These are phyloP conservation scores for Epinephelus cyanopodus DNA, from an alignment of 2,113 vertebrate genomes.

Conservation along the genomic window DNA sequence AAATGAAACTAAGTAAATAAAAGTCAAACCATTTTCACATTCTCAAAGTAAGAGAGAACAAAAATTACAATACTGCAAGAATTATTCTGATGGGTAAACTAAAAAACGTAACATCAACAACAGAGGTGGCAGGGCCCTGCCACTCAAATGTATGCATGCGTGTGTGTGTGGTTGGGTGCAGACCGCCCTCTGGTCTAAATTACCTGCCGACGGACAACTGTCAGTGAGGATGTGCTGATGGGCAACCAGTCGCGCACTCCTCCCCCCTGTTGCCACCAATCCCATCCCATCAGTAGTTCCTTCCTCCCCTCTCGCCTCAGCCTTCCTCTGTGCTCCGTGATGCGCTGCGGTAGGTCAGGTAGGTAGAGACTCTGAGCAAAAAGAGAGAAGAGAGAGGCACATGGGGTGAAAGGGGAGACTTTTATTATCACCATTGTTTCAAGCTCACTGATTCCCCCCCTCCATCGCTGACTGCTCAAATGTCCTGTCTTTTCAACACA, in stretches of 20 bases:
- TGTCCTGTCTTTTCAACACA: conserved; percentile 86
- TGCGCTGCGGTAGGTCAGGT: conserved; percentile 85
- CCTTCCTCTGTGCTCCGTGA: conserved; percentile 48
- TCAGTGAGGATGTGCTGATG: conserved; percentile 66
- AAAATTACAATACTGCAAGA: not conserved
- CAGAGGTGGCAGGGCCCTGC: not conserved
- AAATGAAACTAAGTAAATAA: not conserved
- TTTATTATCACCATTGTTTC: conserved; percentile 82
- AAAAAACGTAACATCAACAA: not conserved
- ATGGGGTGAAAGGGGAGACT: conserved; percentile 74
- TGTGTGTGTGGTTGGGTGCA: not conserved
- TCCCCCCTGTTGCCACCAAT: conserved; percentile 34
- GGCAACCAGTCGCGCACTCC: conserved; percentile 30
- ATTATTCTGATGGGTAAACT: not conserved
- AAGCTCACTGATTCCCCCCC: conserved; percentile 69
- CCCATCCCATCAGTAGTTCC: conserved; percentile 25
- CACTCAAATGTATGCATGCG: conserved; percentile 1
- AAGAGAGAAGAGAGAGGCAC: conserved; percentile 66
- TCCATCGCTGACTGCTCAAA: conserved; percentile 80
- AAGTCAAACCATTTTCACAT: not conserved
- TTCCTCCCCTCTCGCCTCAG: conserved; percentile 10
- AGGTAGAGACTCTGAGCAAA: conserved; percentile 54
- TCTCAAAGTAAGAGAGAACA: not conserved
- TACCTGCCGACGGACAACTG: conserved; percentile 76
- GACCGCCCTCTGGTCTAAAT: conserved; percentile 64